A percentile compares a stretch with the other conserved stretches of the same genome.
Conservation (phyloP, 2,888 invertebrate species). For the Drosophila flavopinicola region DNA sequence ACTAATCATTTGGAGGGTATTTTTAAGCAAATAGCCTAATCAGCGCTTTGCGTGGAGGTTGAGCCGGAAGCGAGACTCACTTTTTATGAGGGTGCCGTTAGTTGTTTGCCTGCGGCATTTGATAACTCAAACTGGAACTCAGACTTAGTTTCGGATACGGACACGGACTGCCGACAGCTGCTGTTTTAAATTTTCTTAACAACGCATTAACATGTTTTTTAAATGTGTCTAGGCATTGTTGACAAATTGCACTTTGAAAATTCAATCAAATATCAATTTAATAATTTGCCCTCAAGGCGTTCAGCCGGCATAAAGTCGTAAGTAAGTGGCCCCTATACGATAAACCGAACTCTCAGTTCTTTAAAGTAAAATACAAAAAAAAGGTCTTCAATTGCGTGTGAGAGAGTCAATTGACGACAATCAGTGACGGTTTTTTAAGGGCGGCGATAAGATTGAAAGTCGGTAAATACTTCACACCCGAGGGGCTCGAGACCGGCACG, state of each 20-base stretch:
- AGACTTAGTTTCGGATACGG: not conserved
- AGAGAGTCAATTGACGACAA: slow-evolving; percentile 54
- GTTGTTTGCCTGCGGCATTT: slow-evolving; percentile 20
- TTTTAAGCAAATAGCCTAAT: slow-evolving; percentile 75
- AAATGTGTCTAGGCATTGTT: slow-evolving; percentile 47
- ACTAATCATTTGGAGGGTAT: slow-evolving; percentile 62
- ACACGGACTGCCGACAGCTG: too few species aligned
- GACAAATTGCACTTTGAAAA: slow-evolving; percentile 68
- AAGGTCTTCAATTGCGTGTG: slow-evolving; percentile 48
- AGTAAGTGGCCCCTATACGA: slow-evolving; percentile 59
- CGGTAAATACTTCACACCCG: slow-evolving; percentile 22
- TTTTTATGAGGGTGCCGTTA: slow-evolving; percentile 69
- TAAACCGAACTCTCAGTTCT: slow-evolving; percentile 28
- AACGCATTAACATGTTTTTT: slow-evolving; percentile 17
- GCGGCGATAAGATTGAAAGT: slow-evolving; percentile 55
- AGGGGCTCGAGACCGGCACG: slow-evolving; percentile 45
- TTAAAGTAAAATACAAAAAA: slow-evolving; percentile 32
- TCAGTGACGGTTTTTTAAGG: slow-evolving; percentile 63
- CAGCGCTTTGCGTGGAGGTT: slow-evolving; percentile 62
- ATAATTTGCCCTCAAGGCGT: slow-evolving; percentile 66
- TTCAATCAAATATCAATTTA: slow-evolving; percentile 66
- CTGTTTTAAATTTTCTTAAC: slow-evolving; percentile 10
- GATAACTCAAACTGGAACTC: slow-evolving; percentile 21
- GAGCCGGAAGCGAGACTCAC: slow-evolving; percentile 54
- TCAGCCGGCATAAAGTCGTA: slow-evolving; percentile 66